Conservation (phyloP, 2,797 vertebrate genomes). For the Adrianichthys oophorus region DNA sequence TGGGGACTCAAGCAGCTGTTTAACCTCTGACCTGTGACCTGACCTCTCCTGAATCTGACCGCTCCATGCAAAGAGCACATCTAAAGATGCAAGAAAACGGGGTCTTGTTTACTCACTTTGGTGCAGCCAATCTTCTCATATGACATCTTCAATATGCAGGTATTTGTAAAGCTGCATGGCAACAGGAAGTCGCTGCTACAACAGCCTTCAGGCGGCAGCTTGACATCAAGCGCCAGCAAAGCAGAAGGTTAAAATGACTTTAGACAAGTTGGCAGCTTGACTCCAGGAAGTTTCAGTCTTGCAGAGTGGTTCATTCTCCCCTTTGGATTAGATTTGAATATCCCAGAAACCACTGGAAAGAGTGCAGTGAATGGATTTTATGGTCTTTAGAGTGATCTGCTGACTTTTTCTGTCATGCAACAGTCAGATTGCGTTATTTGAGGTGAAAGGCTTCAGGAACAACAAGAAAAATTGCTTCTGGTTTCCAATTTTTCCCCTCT, state of each 20-base stretch:
- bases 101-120: conserved; percentile 39
- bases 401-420: not conserved
- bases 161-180: conserved; percentile 49
- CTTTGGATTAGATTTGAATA: not conserved
- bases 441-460: conserved; percentile 1
- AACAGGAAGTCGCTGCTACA: conserved; percentile 24
- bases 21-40: conserved; percentile 54
- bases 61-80: conserved; percentile 24
- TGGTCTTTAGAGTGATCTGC: not conserved
- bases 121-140: conserved; percentile 27
- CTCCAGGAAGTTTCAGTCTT: conserved; percentile 14
- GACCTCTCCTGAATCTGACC: conserved; percentile 47
- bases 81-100: conserved; percentile 15
- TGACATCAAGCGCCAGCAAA: conserved; percentile 10
- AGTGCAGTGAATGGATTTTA: not conserved
- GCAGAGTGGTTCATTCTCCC: not conserved
- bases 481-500: not conserved
- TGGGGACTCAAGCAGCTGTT: conserved; percentile 71
- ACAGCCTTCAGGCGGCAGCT: conserved; percentile 15
- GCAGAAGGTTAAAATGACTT: conserved; percentile 5
- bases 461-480: not conserved
- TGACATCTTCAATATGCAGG: conserved; percentile 37
- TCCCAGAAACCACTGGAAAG: conserved; percentile 2
- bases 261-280: conserved; percentile 8
- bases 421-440: not conserved